phyloP scores from a whole-genome alignment of 1,140 invertebrate species.

The Bilobella aurantiaca region DNA sequence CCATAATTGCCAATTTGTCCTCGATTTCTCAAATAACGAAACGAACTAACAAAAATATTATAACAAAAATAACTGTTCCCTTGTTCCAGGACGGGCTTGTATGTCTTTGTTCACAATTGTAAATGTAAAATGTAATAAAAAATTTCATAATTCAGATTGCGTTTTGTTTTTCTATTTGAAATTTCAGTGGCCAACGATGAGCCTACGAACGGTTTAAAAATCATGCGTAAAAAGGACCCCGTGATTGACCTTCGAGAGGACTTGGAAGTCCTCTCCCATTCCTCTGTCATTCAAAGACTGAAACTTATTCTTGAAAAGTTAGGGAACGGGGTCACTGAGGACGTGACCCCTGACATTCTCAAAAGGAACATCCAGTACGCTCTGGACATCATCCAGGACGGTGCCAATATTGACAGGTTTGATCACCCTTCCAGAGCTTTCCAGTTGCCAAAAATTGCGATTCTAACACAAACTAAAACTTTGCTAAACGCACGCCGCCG shows the following conservation, averaged over 20 bases:
- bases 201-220: constrained; percentile 34
- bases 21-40: no score
- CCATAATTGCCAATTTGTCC: no score
- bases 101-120: background rate
- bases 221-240: constrained; percentile 29
- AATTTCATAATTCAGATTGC: background rate
- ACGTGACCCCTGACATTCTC: constrained; percentile 24
- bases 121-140: constrained; percentile 7
- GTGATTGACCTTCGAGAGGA: constrained; percentile 28
- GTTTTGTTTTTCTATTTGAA: constrained; percentile 15
- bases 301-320: constrained; percentile 32
- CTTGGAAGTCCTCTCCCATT: constrained; percentile 15
- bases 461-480: background rate
- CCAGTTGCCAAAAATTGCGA: background rate
- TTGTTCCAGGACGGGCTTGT: background rate
- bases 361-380: constrained; percentile 34
- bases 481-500: background rate
- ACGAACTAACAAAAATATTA: no score
- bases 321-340: constrained; percentile 19
- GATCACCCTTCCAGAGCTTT: no score
- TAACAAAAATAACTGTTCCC: no score
- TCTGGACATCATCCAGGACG: constrained; percentile 28
- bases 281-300: constrained; percentile 27
- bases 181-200: constrained; percentile 30
- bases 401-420: constrained; percentile 25